Percentiles rank a stretch among this genome's conserved stretches.
These are phyloP conservation scores for Spodoptera litura DNA, from an alignment of 1,140 invertebrate species.

Conservation along the genomic window DNA sequence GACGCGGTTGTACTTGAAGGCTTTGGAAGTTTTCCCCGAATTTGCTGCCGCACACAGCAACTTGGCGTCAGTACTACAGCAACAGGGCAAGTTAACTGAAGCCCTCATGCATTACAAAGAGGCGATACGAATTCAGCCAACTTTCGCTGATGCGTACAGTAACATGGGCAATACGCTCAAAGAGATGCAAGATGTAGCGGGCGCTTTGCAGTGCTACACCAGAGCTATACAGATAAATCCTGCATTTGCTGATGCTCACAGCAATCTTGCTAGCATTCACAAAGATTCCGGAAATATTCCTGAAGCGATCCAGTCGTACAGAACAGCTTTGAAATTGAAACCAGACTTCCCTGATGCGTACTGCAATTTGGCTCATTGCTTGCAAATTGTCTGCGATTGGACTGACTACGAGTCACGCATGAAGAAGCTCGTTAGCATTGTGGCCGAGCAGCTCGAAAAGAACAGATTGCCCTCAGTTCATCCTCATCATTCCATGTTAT, in stretches of 20 bases:
- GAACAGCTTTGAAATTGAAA: conserved; percentile 98
- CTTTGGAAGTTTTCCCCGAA: conserved; percentile 97
- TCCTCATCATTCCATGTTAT: conserved; percentile 99
- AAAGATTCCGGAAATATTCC: conserved; percentile 99
- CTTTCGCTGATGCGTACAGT: conserved; percentile 98
- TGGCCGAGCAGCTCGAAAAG: conserved; percentile 98
- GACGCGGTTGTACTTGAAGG: conserved; percentile 96
- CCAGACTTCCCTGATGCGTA: conserved; percentile 99
- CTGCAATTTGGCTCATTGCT: conserved; percentile 99
- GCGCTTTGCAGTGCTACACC: conserved; percentile 98
- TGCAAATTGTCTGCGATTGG: conserved; percentile 99
- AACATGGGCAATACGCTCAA: conserved; percentile 99
- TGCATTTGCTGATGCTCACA: conserved; percentile 99
- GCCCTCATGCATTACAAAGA: conserved; percentile 99
- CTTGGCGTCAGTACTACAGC: conserved; percentile 98
- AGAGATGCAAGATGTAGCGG: conserved; percentile 99
- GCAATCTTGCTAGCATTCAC: conserved; percentile 99
- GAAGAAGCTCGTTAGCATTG: conserved; percentile 98
- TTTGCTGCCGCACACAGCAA: conserved; percentile 99
- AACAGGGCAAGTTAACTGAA: conserved; percentile 98
- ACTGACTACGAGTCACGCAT: conserved; percentile 98
- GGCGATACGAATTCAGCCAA: conserved; percentile 97
- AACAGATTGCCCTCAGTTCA: conserved; percentile 99
- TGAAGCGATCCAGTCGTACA: conserved; percentile 98
- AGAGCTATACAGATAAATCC: conserved; percentile 99